Evolutionary conservation across 2,797 vertebrate species (phyloP).

Genomic region (Pantherophis alleghaniensis): DNA sequence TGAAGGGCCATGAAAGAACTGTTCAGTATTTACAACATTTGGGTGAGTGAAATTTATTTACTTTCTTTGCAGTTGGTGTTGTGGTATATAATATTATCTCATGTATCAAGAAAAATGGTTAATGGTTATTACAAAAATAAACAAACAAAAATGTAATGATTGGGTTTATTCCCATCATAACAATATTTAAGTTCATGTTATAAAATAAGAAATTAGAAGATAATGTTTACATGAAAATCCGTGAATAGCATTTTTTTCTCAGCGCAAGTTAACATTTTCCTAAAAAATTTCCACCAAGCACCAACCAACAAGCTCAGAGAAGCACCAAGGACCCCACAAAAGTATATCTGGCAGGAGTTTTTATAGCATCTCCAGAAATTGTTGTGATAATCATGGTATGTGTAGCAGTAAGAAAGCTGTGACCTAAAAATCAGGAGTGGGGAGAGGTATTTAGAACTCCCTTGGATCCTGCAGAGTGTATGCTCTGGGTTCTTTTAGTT

Average conservation of each 20-base stretch:
- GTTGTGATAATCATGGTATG: neutral
- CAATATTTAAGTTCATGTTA: neutral
- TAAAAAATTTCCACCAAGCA: neutral
- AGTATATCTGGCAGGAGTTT: neutral
- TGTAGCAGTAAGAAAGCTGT: neutral
- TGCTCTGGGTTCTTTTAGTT: neutral
- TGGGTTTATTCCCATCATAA: neutral
- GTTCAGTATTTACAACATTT: conserved; percentile 96
- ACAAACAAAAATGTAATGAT: neutral
- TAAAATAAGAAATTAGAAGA: conserved; percentile 2
- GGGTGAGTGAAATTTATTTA: conserved; percentile 72
- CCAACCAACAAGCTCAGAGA: neutral
- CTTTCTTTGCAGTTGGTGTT: neutral
- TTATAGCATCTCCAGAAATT: neutral
- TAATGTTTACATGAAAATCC: neutral
- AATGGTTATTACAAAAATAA: neutral
- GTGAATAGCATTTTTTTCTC: neutral
- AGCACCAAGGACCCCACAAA: neutral
- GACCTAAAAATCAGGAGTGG: neutral
- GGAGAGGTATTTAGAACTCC: neutral
- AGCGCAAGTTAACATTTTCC: neutral
- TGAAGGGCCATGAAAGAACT: conserved; percentile 97
- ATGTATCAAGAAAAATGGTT: neutral
- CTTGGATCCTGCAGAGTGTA: neutral
- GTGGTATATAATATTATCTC: neutral